phyloP scores from a whole-genome alignment of 2,888 invertebrate genomes.

The Chloroclysta siterata region DNA sequence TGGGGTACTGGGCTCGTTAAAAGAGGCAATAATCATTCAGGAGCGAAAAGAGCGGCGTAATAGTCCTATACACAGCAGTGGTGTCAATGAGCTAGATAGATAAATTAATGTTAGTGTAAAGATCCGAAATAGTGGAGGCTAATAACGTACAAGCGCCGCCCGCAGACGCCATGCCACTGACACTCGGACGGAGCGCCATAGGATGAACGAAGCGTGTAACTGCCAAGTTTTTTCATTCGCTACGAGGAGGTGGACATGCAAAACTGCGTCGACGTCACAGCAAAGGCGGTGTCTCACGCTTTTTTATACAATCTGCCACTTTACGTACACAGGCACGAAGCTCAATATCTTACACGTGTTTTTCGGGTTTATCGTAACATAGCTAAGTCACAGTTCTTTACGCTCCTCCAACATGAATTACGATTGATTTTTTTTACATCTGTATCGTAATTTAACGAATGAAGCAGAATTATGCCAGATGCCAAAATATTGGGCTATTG shows the following conservation, averaged over 20 bases:
- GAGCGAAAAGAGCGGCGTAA: not conserved
- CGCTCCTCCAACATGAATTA: not conserved
- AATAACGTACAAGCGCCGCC: constrained; percentile 50
- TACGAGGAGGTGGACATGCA: constrained; percentile 60
- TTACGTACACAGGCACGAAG: constrained; percentile 34
- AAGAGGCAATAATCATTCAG: no score
- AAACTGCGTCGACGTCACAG: constrained; percentile 56
- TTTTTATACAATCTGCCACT: constrained; percentile 23
- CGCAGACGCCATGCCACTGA: constrained; percentile 51
- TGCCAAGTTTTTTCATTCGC: constrained; percentile 76
- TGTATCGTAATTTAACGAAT: not conserved
- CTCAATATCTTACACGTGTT: constrained; percentile 24
- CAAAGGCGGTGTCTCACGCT: constrained; percentile 37
- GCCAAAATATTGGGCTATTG: not conserved
- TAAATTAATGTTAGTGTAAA: not conserved
- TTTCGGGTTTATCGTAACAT: not conserved
- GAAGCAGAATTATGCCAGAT: not conserved
- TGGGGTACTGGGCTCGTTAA: no score
- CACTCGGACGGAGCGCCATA: constrained; percentile 64
- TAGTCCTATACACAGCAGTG: not conserved
- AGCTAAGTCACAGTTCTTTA: not conserved
- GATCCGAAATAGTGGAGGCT: constrained; percentile 4
- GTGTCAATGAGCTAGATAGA: not conserved
- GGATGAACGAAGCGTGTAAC: constrained; percentile 56
- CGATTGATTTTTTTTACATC: not conserved